Conservation (phyloP, 2,113 vertebrate genomes). For the Oreochromis tanganicae region DNA sequence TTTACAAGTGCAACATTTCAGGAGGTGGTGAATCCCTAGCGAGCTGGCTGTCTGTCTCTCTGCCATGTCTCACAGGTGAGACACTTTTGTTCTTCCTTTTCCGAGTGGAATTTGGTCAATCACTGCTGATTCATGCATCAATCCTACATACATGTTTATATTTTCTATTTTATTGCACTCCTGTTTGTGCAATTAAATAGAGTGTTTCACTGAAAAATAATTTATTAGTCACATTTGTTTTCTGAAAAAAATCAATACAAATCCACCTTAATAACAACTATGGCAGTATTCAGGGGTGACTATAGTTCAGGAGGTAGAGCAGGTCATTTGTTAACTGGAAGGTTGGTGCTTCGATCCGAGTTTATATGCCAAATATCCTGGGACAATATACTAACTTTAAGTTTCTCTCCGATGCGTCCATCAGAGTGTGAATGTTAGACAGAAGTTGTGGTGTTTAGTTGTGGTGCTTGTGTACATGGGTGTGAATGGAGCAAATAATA, state of each 20-base stretch:
- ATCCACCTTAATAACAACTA: not conserved
- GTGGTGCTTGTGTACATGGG: no score
- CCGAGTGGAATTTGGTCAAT: not conserved
- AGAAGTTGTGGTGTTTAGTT: no score
- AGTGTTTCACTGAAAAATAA: not conserved
- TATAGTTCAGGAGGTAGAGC: not conserved
- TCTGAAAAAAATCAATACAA: not conserved
- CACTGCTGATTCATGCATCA: not conserved
- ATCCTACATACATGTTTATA: not conserved
- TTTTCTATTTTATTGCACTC: fast-evolving
- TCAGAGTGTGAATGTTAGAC: fast-evolving
- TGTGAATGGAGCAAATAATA: no score
- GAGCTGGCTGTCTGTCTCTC: not conserved
- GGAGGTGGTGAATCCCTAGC: not conserved
- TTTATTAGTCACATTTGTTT: not conserved
- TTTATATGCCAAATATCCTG: not conserved
- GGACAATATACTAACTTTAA: not conserved
- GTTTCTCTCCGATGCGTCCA: fast-evolving
- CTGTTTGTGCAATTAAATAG: not conserved
- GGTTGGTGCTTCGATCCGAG: not conserved
- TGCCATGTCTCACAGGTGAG: not conserved
- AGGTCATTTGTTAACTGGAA: not conserved
- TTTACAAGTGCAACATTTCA: not conserved
- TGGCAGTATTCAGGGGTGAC: not conserved
- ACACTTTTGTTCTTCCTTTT: fast-evolving